Percentiles rank a stretch among this genome's conserved stretches.
Evolutionary conservation across 2,797 vertebrate genomes (phyloP).

Genomic region (Gobionotothen gibberifrons): DNA sequence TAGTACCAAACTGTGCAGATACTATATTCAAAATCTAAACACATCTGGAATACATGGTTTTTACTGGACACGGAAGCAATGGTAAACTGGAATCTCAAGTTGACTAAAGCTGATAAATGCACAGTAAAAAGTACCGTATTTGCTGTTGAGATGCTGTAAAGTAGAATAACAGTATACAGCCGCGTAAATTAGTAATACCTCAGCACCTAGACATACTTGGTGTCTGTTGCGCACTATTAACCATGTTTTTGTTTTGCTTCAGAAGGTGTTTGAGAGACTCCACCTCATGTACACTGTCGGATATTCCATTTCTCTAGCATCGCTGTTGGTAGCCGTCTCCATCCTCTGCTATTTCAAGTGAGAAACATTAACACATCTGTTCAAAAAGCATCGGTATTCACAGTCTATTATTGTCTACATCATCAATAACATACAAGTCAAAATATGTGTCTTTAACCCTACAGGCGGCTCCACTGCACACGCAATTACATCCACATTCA

Average conservation of each 20-base stretch:
- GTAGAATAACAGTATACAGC: no score
- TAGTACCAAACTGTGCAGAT: no score
- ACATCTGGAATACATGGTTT: no score
- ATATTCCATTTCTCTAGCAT: constrained; percentile 91
- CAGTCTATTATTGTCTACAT: neutral
- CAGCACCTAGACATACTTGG: no score
- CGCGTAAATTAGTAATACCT: no score
- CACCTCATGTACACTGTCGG: constrained; percentile 92
- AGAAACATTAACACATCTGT: constrained; percentile 36
- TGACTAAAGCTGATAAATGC: no score
- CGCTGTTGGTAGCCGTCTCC: constrained; percentile 87
- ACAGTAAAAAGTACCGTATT: no score
- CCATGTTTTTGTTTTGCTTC: constrained; percentile 52
- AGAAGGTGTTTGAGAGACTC: constrained; percentile 91
- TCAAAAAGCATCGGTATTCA: neutral
- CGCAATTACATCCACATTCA: constrained; percentile 94
- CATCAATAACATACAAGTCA: neutral
- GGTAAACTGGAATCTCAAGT: no score
- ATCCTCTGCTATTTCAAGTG: constrained; percentile 95
- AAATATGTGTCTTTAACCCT: neutral
- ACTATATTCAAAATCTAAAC: no score
- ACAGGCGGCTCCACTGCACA: constrained; percentile 92
- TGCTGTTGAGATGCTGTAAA: no score
- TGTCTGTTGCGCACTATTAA: neutral
- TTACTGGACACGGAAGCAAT: no score